Conservation (phyloP, 2,113 vertebrate species). For the Hyperoodon ampullatus region DNA sequence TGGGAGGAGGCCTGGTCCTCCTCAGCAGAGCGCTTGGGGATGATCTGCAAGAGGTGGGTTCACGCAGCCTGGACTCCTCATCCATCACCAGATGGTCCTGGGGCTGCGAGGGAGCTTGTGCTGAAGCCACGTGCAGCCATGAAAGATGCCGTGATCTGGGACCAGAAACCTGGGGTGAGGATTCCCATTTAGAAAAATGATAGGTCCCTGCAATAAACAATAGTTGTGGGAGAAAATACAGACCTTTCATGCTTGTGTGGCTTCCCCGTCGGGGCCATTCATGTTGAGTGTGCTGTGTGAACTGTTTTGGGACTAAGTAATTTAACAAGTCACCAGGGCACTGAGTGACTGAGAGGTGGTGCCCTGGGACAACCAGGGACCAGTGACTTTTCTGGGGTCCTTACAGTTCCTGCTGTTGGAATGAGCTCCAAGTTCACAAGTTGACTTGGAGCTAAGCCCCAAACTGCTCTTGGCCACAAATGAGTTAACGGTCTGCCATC, state of each 20-base stretch:
- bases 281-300: not conserved
- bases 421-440: constrained; percentile 56
- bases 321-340: constrained; percentile 54
- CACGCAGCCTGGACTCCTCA: not conserved
- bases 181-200: not conserved
- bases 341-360: constrained; percentile 52
- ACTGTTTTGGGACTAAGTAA: constrained; percentile 44
- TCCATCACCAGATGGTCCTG: not conserved
- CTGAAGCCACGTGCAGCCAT: not conserved
- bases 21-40: not conserved
- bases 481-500: not conserved
- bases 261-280: not conserved
- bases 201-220: constrained; percentile 16
- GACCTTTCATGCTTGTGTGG: constrained; percentile 31
- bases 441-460: not conserved
- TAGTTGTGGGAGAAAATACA: constrained; percentile 32
- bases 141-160: not conserved
- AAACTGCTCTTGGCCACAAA: not conserved
- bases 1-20: not conserved
- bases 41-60: not conserved
- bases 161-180: not conserved
- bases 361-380: constrained; percentile 55
- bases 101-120: not conserved
- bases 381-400: constrained; percentile 59
- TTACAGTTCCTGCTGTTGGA: constrained; percentile 36